phyloP scores from a whole-genome alignment of 2,113 vertebrate genomes.

The Pteronura brasiliensis region DNA sequence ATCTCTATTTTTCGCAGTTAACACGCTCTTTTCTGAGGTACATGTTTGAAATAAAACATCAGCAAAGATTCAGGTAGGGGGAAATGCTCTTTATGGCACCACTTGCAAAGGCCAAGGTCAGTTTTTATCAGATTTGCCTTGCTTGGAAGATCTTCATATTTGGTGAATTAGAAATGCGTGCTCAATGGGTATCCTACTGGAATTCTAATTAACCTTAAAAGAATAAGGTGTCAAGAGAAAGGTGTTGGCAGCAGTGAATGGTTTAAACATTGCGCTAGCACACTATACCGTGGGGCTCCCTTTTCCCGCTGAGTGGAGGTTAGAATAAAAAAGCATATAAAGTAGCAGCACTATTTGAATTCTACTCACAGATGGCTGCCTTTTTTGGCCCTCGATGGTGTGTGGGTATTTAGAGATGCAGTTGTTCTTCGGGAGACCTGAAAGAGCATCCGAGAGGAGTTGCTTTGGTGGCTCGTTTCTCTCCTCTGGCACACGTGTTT shows the following conservation, averaged over 20 bases:
- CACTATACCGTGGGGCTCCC: accelerated
- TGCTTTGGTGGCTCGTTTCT: not conserved
- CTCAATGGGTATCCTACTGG: slow-evolving; percentile 37
- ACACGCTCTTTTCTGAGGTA: not conserved
- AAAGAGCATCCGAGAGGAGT: not conserved
- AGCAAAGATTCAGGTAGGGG: slow-evolving; percentile 42
- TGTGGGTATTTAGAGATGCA: not conserved
- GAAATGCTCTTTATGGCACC: slow-evolving; percentile 29
- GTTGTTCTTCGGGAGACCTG: not conserved
- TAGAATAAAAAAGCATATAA: not conserved
- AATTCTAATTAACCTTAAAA: slow-evolving; percentile 75
- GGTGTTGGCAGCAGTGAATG: not conserved
- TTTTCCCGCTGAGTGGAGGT: not conserved
- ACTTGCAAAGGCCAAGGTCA: slow-evolving; percentile 52
- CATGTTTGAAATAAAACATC: slow-evolving; percentile 22
- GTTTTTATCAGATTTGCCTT: slow-evolving; percentile 51
- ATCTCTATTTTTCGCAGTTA: slow-evolving; percentile 46
- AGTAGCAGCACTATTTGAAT: not conserved
- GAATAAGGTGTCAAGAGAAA: slow-evolving; percentile 16
- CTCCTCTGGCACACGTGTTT: not conserved
- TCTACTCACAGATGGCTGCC: not conserved
- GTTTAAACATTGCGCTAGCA: not conserved
- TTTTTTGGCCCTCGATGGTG: not conserved
- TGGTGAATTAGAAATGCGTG: slow-evolving; percentile 33
- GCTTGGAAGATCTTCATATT: slow-evolving; percentile 31